Base-by-base conservation (phyloP, 1,140 invertebrate species). In the Oedothorax gibbosus region DNA sequence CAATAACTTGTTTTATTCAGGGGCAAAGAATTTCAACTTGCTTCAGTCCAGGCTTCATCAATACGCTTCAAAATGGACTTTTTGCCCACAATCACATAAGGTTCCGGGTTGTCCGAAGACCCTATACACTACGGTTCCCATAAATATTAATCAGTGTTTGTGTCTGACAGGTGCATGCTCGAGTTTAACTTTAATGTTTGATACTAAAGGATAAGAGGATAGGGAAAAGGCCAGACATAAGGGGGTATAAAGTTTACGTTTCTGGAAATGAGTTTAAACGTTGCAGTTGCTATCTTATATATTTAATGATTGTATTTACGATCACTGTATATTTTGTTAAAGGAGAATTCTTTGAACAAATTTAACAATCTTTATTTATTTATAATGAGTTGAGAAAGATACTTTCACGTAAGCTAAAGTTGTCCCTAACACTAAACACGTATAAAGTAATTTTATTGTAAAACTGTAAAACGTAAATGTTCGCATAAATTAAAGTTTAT, bases 141-240 rank as follows among this genome's bases (percentile, higher is more conserved):
- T 81, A 81, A 81, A 81, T 81, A 81, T 81, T 81, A 81, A 81
- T 65, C 54, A 69, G 66, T 62, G 21, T 81, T 71, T 81, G 65
- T 49, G 50, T 49, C 56, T 79, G 77, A 79, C 77, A 79, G 64
- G 64, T 68, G 62, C 7, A 15, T 49, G 64, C 21, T 18, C 15
- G 64, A 64, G 54, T 57, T 68, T 56, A 20, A 35, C 57, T 54
- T 65, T 65, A 62, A 77, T 64, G 49, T 62, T 50, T 15, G 8
- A 35, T 35, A 20, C 62, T 68, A 72, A 56, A 72, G 51, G 72
- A 75, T 57, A 57, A 53, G 35, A 71, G 69, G n/a, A 15, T 53
- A 71, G 35, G 35, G 54, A 71, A 12, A 51, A 71, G 54, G 71
- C 15, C 35, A 73, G 51, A 50, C 21, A 15, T 69, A 69, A 69